These are phyloP conservation scores for Pentalonia nigronervosa DNA, from an alignment of 1,140 invertebrate species.

Conservation along the genomic window DNA sequence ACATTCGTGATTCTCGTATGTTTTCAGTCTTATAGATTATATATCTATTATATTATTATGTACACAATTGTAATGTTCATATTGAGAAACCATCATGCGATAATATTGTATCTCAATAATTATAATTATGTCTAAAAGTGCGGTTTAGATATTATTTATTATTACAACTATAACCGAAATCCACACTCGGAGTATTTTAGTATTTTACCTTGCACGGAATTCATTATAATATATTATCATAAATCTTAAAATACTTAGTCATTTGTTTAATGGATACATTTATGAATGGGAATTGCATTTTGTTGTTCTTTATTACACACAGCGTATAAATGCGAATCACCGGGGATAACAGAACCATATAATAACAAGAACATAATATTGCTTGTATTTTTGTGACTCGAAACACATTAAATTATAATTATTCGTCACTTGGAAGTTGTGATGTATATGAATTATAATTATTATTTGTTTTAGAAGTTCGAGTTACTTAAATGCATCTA, in stretches of 20 bases:
- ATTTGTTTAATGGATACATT: neutral
- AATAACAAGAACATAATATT: constrained; percentile 4
- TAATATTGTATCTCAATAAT: too few species aligned
- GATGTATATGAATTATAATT: constrained; percentile 1
- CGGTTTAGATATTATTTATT: neutral
- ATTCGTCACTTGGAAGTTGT: neutral
- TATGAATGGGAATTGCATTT: constrained; percentile 4
- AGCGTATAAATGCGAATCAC: neutral
- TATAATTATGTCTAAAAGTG: neutral
- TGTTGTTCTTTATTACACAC: neutral
- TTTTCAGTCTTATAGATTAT: neutral
- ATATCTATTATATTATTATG: too few species aligned
- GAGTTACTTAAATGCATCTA: neutral
- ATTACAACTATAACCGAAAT: neutral
- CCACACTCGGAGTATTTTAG: neutral
- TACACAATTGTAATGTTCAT: too few species aligned
- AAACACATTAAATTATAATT: constrained; percentile 41
- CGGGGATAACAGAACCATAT: neutral
- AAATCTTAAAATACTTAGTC: neutral
- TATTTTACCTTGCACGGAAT: neutral
- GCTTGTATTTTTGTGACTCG: constrained; percentile 5
- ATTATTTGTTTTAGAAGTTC: neutral
- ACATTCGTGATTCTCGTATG: neutral
- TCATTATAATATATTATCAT: neutral
- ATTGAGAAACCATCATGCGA: too few species aligned